Evolutionary conservation across 2,797 vertebrate species (phyloP).

Genomic region (Echeneis naucrates): DNA sequence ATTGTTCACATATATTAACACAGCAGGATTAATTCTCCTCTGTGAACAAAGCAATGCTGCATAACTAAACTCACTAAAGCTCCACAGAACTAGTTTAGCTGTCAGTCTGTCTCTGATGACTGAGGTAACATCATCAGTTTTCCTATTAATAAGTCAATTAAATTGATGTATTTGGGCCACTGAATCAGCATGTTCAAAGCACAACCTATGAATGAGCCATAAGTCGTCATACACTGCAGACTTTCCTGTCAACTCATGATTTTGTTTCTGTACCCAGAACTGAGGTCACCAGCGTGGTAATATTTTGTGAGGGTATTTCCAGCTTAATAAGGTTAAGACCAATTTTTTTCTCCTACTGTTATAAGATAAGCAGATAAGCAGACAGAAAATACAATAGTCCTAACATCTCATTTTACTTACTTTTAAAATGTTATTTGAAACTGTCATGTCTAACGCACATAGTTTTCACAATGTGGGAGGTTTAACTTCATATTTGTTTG

Average conservation of each 20-base stretch:
- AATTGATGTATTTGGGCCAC: not conserved
- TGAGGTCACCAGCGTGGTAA: not conserved
- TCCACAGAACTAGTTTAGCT: not conserved
- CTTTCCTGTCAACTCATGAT: not conserved
- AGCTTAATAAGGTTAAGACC: no score
- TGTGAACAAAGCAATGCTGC: not conserved
- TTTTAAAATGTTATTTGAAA: no score
- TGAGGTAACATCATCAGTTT: not conserved
- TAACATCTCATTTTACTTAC: no score
- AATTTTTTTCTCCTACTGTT: no score
- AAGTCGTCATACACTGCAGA: not conserved
- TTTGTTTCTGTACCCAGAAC: not conserved
- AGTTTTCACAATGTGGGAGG: not conserved
- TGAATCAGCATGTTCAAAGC: no score
- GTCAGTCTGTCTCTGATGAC: conserved; percentile 16
- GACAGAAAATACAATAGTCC: no score
- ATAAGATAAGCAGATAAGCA: no score
- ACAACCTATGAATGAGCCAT: not conserved
- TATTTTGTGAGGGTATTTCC: not conserved
- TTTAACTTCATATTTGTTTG: no score
- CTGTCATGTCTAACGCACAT: no score
- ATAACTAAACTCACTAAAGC: not conserved
- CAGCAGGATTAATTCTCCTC: conserved; percentile 3
- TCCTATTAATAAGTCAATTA: no score
- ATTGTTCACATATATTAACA: not conserved